Base-by-base conservation (phyloP, 2,888 invertebrate genomes). In the Onchidella celtica region DNA sequence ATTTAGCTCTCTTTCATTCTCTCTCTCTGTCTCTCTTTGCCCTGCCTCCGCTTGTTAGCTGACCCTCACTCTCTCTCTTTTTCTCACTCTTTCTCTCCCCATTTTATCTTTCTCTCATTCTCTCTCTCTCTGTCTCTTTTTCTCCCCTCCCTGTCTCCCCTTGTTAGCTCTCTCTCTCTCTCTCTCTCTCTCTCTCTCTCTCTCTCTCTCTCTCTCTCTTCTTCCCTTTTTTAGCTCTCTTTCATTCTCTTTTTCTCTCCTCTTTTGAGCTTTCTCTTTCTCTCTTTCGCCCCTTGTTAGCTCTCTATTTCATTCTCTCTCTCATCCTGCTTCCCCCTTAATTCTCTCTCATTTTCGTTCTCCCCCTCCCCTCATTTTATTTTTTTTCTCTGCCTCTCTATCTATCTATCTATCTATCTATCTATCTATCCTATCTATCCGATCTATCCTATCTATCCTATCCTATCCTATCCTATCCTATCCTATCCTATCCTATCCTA, bases 381-480 rank as follows among this genome's bases (percentile, higher is more conserved):
- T n/a, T n/a, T n/a, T n/a, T 47, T 47, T 47, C 47, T 47, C 47
- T 47, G 9, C 17, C 47, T 47, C 47, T 47, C 47, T 47, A 6
- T 47, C 47, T 47, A 6, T 47, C 47, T 47, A 17, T 47, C 6
- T 47, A 17, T 47, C 47, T 47, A 17, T 47, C 47, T 47, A 47
- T 47, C 47, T 47, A 17, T 47, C 47, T 72, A 72, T 55, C 55
- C 72, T 47, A 72, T 55, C 47, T 27, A 74, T 61, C 74, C 32
- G 32, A 74, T 61, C 74, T 72, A 72, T 55, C 55, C 72, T 47
- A 72, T 55, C 47, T 27, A 74, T 61, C 74, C 32, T 61, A 74
- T 61, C 74, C 74, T 74, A 74, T 61, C 61, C 74, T 32, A 74
- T 61, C 74, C 61, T 32, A 74, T 61, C 74, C 34, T 61, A 61